These are phyloP conservation scores for Netelia virgata DNA, from an alignment of 2,888 invertebrate species.

Conservation along the genomic window DNA sequence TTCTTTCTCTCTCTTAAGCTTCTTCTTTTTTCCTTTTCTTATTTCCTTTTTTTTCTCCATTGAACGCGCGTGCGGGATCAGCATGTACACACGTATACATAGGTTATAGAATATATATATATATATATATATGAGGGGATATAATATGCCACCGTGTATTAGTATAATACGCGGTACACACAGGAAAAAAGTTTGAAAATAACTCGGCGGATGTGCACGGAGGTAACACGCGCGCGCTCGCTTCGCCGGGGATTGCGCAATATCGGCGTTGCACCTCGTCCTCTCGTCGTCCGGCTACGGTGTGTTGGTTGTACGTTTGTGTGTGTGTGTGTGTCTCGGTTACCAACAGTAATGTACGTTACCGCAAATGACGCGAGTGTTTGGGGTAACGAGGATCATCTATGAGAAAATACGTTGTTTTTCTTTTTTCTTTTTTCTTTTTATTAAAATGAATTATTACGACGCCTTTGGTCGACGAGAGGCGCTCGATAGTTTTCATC, in stretches of 20 bases:
- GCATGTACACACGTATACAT: neutral
- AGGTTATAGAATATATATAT: neutral
- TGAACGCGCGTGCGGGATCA: constrained; percentile 27
- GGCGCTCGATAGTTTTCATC: neutral
- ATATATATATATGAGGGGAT: neutral
- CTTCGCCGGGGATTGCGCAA: constrained; percentile 55
- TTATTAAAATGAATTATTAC: neutral
- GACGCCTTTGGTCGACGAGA: neutral
- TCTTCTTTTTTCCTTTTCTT: constrained; percentile 4
- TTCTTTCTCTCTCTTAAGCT: constrained; percentile 1
- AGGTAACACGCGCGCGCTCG: constrained; percentile 51
- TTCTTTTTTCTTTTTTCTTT: neutral
- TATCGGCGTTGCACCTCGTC: constrained; percentile 64
- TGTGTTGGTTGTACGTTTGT: constrained; percentile 1
- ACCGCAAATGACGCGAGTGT: neutral
- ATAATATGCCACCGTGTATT: constrained; percentile 25
- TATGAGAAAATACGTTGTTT: neutral
- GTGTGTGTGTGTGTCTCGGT: neutral
- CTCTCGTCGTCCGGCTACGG: constrained; percentile 52
- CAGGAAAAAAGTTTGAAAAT: constrained; percentile 55
- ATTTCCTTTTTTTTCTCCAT: constrained; percentile 32
- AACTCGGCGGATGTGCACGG: constrained; percentile 63
- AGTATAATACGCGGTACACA: constrained; percentile 37
- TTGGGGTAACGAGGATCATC: constrained; percentile 37
- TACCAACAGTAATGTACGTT: constrained; percentile 1